Evolutionary conservation across 2,888 invertebrate species (phyloP), one percentile per base, ranked within the genome.

Genomic region (Drosophila buzzatii): DNA sequence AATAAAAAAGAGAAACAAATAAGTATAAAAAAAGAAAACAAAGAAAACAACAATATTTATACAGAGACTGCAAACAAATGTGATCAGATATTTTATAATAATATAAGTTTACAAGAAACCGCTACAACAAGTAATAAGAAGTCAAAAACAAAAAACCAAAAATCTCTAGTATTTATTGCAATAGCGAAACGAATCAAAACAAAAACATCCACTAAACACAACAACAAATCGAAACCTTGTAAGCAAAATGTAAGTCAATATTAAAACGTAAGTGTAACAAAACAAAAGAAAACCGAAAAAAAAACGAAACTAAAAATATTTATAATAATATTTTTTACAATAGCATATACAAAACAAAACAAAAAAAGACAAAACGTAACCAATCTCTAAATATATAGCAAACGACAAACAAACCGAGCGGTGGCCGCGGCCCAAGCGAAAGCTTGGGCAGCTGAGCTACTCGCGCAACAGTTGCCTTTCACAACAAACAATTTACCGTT

Each of bases 1-100:
- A 35, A 20, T 3, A 1, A 53, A 23, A 52, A 4, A 14, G 18
- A 12, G 2, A 33, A 33, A 35, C n/a, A 51, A 35, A 61, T 56
- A 56, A 27, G 55, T 42, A 55, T 55, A 55, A 55, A 55, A 41
- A 49, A 70, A n/a, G n/a, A 60, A 65, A 44, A 56, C 51, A 56
- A 56, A 79, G 39, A n/a, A 85, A 79, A 82, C 75, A 65, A 85
- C 76, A 84, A 86, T 89, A 90, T 91, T 90, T 91, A 91, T 91
- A 92, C 90, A 92, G 92, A 93, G 93, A 93, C 93, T 93, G 93
- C 93, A 93, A 92, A 91, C 91, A 92, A 92, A 93, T 93, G 93
- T 93, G 93, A 93, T 93, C 93, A 93, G 93, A 93, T 93, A 92
- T 93, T 92, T 91, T 92, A 86, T 86, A 86, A 86, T 86, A 90